Conservation (phyloP, 2,797 vertebrate genomes). For the Loriculus beryllinus region DNA sequence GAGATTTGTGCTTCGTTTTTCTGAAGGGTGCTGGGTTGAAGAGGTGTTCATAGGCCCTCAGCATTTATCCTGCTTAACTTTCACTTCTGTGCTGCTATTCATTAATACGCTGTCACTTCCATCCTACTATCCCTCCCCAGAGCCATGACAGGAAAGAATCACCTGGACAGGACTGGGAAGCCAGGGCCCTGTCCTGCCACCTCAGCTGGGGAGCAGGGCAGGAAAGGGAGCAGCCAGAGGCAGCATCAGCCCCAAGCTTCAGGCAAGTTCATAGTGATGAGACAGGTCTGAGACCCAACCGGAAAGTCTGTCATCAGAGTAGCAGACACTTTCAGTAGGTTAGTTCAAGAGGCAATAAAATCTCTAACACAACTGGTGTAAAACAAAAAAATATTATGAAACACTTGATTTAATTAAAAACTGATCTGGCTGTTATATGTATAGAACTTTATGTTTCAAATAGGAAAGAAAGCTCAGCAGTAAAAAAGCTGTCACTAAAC, state of each 20-base stretch:
- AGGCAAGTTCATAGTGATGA: background rate
- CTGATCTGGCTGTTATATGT: background rate
- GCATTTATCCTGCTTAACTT: background rate
- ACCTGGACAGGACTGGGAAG: background rate
- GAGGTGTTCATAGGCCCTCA: background rate
- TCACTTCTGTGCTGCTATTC: background rate
- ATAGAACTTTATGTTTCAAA: background rate
- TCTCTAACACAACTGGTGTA: background rate
- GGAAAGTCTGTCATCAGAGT: background rate
- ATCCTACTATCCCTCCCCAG: background rate
- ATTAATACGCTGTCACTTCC: background rate
- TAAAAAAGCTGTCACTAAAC: background rate
- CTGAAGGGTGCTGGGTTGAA: background rate
- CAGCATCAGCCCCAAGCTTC: background rate
- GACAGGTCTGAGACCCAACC: background rate
- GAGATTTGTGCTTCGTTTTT: background rate
- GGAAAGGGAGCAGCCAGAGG: background rate
- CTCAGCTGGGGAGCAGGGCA: background rate
- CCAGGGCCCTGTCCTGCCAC: background rate
- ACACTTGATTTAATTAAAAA: background rate
- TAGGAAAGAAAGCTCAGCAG: background rate
- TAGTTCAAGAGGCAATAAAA: background rate
- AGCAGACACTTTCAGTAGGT: background rate
- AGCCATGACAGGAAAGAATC: background rate
- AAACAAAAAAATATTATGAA: background rate